A percentile compares a stretch with the other conserved stretches of the same genome.
phyloP scores from a whole-genome alignment of 1,140 invertebrate genomes.

The Drosophila sucinea region DNA sequence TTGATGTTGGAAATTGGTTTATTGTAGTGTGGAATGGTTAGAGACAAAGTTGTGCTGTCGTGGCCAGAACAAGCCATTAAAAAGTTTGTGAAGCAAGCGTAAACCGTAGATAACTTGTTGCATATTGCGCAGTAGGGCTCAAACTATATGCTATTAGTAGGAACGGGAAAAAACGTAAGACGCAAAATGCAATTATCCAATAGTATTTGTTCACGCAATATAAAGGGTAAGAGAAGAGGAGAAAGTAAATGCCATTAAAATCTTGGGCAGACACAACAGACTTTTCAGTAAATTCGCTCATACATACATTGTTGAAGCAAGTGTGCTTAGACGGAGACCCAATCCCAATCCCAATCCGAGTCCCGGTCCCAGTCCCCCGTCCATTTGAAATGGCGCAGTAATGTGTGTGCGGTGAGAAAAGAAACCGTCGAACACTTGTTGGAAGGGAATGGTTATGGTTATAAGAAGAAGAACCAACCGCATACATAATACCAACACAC shows the following conservation, averaged over 20 bases:
- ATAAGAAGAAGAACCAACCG: not conserved
- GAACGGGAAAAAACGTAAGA: not conserved
- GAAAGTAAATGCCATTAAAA: constrained; percentile 11
- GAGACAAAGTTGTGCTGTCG: not conserved
- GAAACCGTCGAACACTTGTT: constrained; percentile 59
- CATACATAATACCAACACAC: not conserved
- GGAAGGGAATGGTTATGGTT: constrained; percentile 24
- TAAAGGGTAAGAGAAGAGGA: too few species aligned
- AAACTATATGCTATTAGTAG: too few species aligned
- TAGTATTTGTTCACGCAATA: constrained; percentile 7
- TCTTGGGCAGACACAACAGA: constrained; percentile 10
- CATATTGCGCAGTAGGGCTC: not conserved
- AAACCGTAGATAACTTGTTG: constrained; percentile 5
- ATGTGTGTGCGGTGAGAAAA: constrained; percentile 45
- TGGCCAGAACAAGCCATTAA: constrained; percentile 4
- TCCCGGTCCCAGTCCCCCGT: not conserved
- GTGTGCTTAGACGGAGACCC: not conserved
- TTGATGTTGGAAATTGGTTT: too few species aligned
- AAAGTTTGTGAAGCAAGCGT: not conserved
- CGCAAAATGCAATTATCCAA: constrained; percentile 21
- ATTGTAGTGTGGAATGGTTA: too few species aligned
- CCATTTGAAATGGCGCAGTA: constrained; percentile 52
- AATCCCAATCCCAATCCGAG: not conserved
- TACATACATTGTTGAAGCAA: constrained; percentile 39
- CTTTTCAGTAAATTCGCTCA: constrained; percentile 44